These are phyloP conservation scores for Orgyia antiqua DNA, from an alignment of 2,888 invertebrate genomes.

Conservation along the genomic window DNA sequence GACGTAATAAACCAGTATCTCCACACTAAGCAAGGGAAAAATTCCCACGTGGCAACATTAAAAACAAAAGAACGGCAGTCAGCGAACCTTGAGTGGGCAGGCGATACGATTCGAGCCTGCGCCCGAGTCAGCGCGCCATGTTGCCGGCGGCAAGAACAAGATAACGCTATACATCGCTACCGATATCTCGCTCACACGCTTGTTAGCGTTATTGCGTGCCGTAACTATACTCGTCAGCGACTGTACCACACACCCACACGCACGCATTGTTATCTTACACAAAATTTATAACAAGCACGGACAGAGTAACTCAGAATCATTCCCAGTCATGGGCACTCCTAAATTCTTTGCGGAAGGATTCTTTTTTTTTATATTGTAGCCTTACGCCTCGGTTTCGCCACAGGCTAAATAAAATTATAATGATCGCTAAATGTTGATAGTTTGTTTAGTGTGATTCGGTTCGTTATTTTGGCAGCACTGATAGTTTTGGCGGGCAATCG, in stretches of 20 bases:
- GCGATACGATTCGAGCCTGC: constrained; percentile 81
- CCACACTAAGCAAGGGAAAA: too few species aligned
- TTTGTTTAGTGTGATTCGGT: constrained; percentile 49
- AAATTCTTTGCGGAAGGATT: constrained; percentile 73
- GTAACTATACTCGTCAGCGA: constrained; percentile 76
- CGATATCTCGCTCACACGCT: constrained; percentile 59
- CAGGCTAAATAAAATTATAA: constrained; percentile 60
- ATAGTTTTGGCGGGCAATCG: constrained; percentile 40
- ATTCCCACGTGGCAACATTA: constrained; percentile 62
- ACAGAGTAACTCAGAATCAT: constrained; percentile 70
- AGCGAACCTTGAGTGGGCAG: constrained; percentile 81
- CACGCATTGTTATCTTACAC: constrained; percentile 74
- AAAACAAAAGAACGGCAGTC: constrained; percentile 79
- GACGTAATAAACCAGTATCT: too few species aligned
- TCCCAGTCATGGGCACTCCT: constrained; percentile 67
- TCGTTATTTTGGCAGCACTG: constrained; percentile 58
- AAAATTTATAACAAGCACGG: constrained; percentile 76
- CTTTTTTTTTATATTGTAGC: constrained; percentile 45
- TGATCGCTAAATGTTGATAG: constrained; percentile 39
- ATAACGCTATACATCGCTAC: constrained; percentile 44
- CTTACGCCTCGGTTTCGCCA: constrained; percentile 45
- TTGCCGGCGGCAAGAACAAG: constrained; percentile 58
- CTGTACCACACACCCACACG: constrained; percentile 72
- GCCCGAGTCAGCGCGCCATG: constrained; percentile 79
- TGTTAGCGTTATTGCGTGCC: constrained; percentile 78